phyloP scores from a whole-genome alignment of 2,888 invertebrate species.

The Caenorhabditis doughertyi region DNA sequence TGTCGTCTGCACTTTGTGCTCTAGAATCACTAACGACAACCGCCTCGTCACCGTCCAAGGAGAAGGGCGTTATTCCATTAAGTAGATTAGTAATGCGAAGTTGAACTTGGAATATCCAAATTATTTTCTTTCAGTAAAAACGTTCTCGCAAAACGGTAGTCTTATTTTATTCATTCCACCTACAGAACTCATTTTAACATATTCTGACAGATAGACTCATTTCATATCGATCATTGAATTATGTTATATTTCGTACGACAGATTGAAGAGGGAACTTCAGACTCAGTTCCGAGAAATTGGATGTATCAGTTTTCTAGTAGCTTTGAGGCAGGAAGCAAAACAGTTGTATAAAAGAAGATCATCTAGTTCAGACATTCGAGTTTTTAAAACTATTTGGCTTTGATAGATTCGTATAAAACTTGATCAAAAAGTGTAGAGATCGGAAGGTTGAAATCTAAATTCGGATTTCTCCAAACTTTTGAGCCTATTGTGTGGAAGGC shows the following conservation, averaged over 20 bases:
- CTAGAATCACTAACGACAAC: slow-evolving; percentile 42
- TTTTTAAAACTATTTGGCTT: no score
- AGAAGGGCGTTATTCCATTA: slow-evolving; percentile 36
- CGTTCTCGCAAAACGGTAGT: slow-evolving; percentile 6
- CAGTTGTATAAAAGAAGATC: no score
- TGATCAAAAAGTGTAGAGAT: neutral
- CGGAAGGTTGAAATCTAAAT: neutral
- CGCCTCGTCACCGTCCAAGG: slow-evolving; percentile 26
- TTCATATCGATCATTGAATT: neutral
- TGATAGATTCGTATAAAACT: no score
- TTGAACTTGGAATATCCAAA: neutral
- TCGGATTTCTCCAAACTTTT: neutral
- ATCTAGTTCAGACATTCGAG: no score
- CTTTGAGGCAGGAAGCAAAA: no score
- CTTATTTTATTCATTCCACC: slow-evolving; percentile 5
- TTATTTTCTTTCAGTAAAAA: slow-evolving; percentile 12
- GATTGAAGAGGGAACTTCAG: neutral
- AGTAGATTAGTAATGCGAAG: slow-evolving; percentile 31
- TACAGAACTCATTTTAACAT: neutral
- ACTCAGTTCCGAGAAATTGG: neutral
- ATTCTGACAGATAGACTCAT: neutral
- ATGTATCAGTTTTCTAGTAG: neutral
- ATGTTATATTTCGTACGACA: neutral
- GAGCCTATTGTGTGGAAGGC: neutral
- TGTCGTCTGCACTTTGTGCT: slow-evolving; percentile 58